Percentiles rank a stretch among this genome's conserved stretches.
Conservation (phyloP, 2,113 vertebrate species). For the Pipa parva region DNA sequence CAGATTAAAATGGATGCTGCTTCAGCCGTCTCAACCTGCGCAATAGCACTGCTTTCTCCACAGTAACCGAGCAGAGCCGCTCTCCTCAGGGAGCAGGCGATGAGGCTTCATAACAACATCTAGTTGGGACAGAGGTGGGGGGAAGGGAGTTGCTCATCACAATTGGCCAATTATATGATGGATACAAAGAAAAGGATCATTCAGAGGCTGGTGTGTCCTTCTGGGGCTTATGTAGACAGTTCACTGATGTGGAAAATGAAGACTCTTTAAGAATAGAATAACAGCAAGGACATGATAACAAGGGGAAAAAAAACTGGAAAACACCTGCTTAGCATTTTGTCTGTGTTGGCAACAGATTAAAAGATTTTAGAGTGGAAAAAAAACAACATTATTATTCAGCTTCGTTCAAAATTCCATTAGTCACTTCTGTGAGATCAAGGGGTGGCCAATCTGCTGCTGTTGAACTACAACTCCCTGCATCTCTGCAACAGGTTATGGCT, state of each 20-base stretch:
- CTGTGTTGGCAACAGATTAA: not conserved
- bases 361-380: too few relatives aligned
- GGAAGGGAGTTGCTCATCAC: constrained; percentile 58
- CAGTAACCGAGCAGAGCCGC: constrained; percentile 53
- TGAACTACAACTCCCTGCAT: too few relatives aligned
- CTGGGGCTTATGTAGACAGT: constrained; percentile 57
- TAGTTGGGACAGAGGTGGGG: constrained; percentile 52
- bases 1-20: constrained; percentile 65
- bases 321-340: too few relatives aligned
- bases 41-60: constrained; percentile 57
- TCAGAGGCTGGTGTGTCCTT: constrained; percentile 63
- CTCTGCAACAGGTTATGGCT: too few relatives aligned
- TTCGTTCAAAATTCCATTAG: too few relatives aligned
- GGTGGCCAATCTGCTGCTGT: too few relatives aligned
- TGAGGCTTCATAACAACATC: constrained; percentile 45
- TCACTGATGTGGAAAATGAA: constrained; percentile 59
- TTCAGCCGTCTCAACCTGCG: constrained; percentile 56
- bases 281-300: too few relatives aligned
- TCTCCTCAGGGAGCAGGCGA: constrained; percentile 57
- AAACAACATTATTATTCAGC: too few relatives aligned
- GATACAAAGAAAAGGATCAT: constrained; percentile 56
- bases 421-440: too few relatives aligned
- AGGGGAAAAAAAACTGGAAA: too few relatives aligned
- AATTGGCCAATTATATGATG: constrained; percentile 66
- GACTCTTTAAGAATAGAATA: constrained; percentile 16